Evolutionary conservation across 2,888 invertebrate genomes (phyloP).

Genomic region (Limnephilus auricula): DNA sequence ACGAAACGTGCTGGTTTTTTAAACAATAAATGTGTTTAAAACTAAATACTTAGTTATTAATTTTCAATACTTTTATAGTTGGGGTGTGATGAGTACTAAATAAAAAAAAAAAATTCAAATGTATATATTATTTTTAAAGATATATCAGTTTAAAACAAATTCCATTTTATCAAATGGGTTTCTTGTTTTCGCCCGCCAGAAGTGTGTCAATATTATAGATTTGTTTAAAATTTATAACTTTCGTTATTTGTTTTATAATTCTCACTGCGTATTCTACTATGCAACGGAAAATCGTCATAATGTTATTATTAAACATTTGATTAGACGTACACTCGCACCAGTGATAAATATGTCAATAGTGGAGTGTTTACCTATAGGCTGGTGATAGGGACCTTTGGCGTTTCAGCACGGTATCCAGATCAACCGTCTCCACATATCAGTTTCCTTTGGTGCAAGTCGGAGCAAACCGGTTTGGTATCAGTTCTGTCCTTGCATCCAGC

Average conservation of each 20-base stretch:
- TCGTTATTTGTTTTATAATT: background rate
- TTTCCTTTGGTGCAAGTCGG: background rate
- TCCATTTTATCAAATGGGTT: too few species aligned
- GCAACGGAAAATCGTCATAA: background rate
- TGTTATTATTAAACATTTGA: background rate
- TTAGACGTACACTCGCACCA: background rate
- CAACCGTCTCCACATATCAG: constrained; percentile 2
- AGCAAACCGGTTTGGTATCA: constrained; percentile 42
- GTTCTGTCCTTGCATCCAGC: constrained; percentile 49
- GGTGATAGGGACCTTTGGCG: constrained; percentile 54
- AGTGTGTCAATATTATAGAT: too few species aligned
- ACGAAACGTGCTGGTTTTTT: too few species aligned
- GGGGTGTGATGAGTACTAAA: too few species aligned
- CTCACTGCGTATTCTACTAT: background rate
- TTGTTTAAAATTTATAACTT: too few species aligned
- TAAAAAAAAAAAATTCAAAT: too few species aligned
- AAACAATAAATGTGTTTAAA: too few species aligned
- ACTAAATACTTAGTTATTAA: too few species aligned
- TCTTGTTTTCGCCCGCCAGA: too few species aligned
- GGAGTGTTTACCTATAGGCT: constrained; percentile 19
- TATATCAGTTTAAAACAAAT: too few species aligned
- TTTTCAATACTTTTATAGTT: too few species aligned
- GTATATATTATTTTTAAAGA: too few species aligned
- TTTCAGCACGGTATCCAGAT: constrained; percentile 18
- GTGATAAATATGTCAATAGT: constrained; percentile 29